Percentiles rank a stretch among this genome's conserved stretches.
These are phyloP conservation scores for Syngnathus acus DNA, from an alignment of 2,797 vertebrate genomes.

Conservation along the genomic window DNA sequence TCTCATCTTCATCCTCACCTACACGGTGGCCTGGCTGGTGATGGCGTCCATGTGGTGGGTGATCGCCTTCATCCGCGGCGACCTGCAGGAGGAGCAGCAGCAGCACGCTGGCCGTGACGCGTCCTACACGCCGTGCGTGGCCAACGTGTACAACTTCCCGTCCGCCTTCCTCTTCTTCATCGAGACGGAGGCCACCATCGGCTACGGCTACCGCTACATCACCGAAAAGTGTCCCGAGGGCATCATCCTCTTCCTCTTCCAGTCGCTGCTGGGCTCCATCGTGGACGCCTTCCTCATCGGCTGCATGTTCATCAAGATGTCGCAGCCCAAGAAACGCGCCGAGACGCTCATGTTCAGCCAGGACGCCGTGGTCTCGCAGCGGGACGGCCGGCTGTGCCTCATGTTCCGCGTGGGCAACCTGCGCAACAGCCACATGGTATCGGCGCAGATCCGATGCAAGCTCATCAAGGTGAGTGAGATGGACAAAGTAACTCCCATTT, in stretches of 20 bases:
- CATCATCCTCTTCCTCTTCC: constrained; percentile 87
- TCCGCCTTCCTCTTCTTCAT: constrained; percentile 92
- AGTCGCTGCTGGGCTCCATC: constrained; percentile 85
- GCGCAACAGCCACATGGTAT: constrained; percentile 93
- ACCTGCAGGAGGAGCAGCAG: constrained; percentile 67
- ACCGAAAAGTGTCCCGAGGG: constrained; percentile 87
- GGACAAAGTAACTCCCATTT: no score
- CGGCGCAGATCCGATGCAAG: constrained; percentile 90
- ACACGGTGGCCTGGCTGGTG: constrained; percentile 86
- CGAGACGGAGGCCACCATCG: constrained; percentile 87
- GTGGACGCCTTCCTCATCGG: constrained; percentile 89
- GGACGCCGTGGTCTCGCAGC: constrained; percentile 80
- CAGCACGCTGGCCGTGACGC: constrained; percentile 55
- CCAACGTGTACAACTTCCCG: constrained; percentile 90
- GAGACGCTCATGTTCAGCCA: constrained; percentile 92
- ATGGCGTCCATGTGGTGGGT: constrained; percentile 94
- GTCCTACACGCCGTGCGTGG: constrained; percentile 80
- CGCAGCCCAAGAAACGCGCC: constrained; percentile 86
- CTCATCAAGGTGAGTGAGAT: constrained; percentile 78
- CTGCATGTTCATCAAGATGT: constrained; percentile 96
- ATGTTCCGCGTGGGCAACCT: constrained; percentile 91
- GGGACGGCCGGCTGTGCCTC: constrained; percentile 86
- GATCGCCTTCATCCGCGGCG: constrained; percentile 84
- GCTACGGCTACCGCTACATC: constrained; percentile 86
- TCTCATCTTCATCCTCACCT: constrained; percentile 85